These are phyloP conservation scores for Aegithalos caudatus DNA, from an alignment of 2,113 vertebrate species.

Conservation along the genomic window DNA sequence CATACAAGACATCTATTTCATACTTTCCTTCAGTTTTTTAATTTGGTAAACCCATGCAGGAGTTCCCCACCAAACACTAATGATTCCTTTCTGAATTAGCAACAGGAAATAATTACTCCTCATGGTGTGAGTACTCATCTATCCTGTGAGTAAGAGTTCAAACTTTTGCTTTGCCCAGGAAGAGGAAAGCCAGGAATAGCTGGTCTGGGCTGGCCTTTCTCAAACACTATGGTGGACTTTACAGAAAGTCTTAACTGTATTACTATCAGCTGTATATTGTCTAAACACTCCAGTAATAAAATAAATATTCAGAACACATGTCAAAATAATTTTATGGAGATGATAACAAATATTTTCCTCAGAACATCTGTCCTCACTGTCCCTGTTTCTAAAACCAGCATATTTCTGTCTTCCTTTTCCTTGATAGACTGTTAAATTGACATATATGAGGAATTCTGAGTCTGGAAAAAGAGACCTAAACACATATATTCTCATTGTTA, in stretches of 20 bases:
- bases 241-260: background rate
- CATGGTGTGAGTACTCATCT: background rate
- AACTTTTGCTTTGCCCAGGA: background rate
- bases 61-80: background rate
- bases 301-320: accelerated
- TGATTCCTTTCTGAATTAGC: background rate
- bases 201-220: background rate
- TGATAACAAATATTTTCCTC: background rate
- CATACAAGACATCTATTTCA: background rate
- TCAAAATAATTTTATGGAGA: background rate
- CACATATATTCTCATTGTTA: background rate
- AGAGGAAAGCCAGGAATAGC: background rate
- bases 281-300: background rate
- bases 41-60: background rate
- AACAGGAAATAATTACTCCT: background rate
- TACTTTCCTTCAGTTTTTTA: background rate
- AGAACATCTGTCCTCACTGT: background rate
- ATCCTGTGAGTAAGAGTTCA: background rate
- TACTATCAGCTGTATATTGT: background rate
- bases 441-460: background rate
- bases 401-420: background rate
- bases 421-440: background rate
- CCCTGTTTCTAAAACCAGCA: background rate
- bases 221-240: background rate
- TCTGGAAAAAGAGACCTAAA: background rate